Evolutionary conservation across 1,140 invertebrate species (phyloP), one percentile per base, ranked within the genome.

Genomic region (Drosophila tristis): DNA sequence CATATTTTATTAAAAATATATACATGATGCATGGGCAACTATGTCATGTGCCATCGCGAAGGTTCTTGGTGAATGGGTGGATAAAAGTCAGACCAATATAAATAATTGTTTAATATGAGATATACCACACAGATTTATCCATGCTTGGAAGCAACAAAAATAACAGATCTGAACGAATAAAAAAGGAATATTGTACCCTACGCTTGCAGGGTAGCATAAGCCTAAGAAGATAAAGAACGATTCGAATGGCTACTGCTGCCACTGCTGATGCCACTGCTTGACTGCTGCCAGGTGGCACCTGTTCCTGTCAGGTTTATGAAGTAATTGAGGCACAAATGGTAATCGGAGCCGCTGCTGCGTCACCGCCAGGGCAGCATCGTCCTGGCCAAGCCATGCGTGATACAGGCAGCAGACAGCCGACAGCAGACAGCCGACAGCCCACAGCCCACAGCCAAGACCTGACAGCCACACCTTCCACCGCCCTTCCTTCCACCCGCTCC

Each of bases 291-390:
- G 78, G 73, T 73, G 78, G 73, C 74, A 56, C 59, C 61, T 57
- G 80, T 54, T 59, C 5, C 29, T 70, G 73, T 39, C 64, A 62
- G 74, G 53, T 31, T 75, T 50, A 71, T 78, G 66, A 78, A 66
- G 61, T 62, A 77, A 80, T 80, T 77, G 73, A 76, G 63, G 39
- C 56, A 26, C 61, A 80, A 76, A 60, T 66, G 75, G 71, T 55
- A 67, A 42, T 57, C 56, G 23, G 43, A 23, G n/a, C 25, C 48
- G 9, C 55, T 45, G 48, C 42, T 55, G 59, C 54, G 48, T 29
- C 43, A 26, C 51, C 43, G 26, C 26, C 23, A 43, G 56, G 20
- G 59, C 57, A 44, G 45, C 61, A 51, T 65, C 73, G 61, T 65
- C 61, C 67, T 76, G 61, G 68, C 43, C 62, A 56, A 56, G 20